Evolutionary conservation across 2,113 vertebrate genomes (phyloP), one percentile per base, ranked within the genome.

Genomic region (Hystrix brachyura): DNA sequence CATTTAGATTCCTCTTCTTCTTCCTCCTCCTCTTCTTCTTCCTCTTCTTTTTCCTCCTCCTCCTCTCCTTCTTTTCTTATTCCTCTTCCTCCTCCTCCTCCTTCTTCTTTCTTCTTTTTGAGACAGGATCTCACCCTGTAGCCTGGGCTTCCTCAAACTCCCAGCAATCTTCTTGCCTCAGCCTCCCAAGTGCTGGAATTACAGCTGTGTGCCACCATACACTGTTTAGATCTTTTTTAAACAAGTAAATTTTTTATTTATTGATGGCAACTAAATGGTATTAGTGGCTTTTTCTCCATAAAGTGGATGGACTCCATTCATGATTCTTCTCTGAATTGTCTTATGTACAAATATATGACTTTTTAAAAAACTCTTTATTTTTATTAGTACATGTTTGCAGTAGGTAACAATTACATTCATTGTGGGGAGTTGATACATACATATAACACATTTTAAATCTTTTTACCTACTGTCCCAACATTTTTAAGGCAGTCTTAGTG

Each of bases 261-360:
- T 60, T 27, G 57, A 82, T 46, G 59, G 38, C 23, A 83, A 83
- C 57, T 83, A 83, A 83, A 83, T 46, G n/a, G 23, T 60, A 11
- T 62, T 62, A 15, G 14, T 83, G 14, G 38, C 59, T 32, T 64
- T 83, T 83, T 43, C 38, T 19, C 17, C 59, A 62, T 62, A 46
- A 60, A 43, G 25, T 64, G 18, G 59, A 43, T 83, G 25, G 27
- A 64, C 25, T 83, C 8, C 25, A 83, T 46, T 62, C 14, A 62
- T 27, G n/a, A 48, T 14, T 17, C 38, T 83, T 62, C 25, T 62
- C 98, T 98, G 98, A 99, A 98, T 99, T 99, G 98, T 99, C 98
- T 98, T 98, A 98, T 98, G 98, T 99, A 96, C 98, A 99, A 98
- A 97, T 98, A 99, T 98, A 98, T 98, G 98, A 99, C 99, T 99